A percentile compares a stretch with the other conserved stretches of the same genome.
phyloP scores from a whole-genome alignment of 2,797 vertebrate genomes.

The Sardinella longiceps region DNA sequence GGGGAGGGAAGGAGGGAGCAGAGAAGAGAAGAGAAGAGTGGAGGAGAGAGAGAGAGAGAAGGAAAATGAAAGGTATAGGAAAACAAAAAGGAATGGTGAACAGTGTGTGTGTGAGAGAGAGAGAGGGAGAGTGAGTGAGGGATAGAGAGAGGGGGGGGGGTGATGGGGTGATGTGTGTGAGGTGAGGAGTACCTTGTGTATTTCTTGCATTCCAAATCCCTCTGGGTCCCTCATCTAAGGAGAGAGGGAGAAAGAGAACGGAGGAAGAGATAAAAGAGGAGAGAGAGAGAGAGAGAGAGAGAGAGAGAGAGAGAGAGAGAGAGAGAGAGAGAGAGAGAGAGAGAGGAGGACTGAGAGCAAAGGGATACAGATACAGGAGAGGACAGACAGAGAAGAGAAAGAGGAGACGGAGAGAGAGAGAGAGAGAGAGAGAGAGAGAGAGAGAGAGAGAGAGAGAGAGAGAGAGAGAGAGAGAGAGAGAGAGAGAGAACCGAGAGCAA shows the following conservation, averaged over 20 bases:
- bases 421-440: conserved; percentile 23
- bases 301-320: conserved; percentile 52
- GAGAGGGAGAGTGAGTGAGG: conserved; percentile 40
- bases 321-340: conserved; percentile 57
- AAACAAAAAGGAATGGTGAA: conserved; percentile 26
- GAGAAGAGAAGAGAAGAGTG: not conserved
- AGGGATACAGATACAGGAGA: conserved; percentile 30
- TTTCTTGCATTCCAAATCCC: conserved; percentile 79
- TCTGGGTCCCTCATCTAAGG: conserved; percentile 77
- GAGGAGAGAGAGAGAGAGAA: not conserved
- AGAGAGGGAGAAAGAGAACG: conserved; percentile 49
- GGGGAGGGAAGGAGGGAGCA: not conserved
- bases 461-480: conserved; percentile 57
- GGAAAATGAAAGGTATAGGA: not conserved
- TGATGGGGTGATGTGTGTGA: conserved; percentile 24
- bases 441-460: conserved; percentile 50
- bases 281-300: conserved; percentile 18
- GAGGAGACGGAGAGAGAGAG: not conserved
- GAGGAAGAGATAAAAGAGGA: conserved; percentile 28
- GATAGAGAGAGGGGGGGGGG: conserved; percentile 40
- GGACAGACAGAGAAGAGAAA: conserved; percentile 26
- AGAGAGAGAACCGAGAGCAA: conserved; percentile 48
- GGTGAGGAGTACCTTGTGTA: conserved; percentile 73
- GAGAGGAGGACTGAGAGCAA: conserved; percentile 46
- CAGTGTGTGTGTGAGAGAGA: conserved; percentile 44